Evolutionary conservation across 1,140 invertebrate genomes (phyloP).

Genomic region (Schlechtendalia chinensis): DNA sequence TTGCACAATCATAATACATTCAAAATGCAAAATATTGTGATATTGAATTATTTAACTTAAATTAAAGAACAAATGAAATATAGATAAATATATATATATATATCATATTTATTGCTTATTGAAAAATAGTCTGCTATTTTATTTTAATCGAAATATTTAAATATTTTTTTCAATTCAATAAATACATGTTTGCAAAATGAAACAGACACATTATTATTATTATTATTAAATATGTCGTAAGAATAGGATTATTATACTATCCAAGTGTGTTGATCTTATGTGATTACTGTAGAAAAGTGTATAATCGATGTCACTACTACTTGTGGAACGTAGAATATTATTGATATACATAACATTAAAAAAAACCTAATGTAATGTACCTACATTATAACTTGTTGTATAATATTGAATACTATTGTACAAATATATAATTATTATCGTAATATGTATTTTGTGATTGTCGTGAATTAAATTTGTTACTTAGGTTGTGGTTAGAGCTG

Average conservation of each 20-base stretch:
- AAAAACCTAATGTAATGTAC: conserved; percentile 32
- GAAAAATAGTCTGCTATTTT: conserved; percentile 4
- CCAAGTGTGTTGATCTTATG: conserved; percentile 38
- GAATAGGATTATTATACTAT: conserved; percentile 16
- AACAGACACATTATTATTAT: conserved; percentile 20
- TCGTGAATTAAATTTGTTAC: no score
- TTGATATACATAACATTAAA: background rate
- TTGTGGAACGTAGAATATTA: conserved; percentile 17
- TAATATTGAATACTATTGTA: conserved; percentile 47
- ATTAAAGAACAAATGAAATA: background rate
- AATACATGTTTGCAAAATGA: conserved; percentile 19
- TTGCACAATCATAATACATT: background rate
- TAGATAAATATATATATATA: background rate
- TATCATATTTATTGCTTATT: conserved; percentile 2
- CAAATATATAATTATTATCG: conserved; percentile 38
- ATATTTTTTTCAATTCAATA: background rate
- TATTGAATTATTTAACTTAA: background rate
- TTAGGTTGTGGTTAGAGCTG: no score
- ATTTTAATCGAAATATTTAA: background rate
- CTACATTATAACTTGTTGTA: conserved; percentile 47
- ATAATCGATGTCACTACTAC: background rate
- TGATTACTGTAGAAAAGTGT: conserved; percentile 40
- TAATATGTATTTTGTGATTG: background rate
- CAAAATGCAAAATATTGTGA: background rate
- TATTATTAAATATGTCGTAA: background rate